Evolutionary conservation across 2,113 vertebrate species (phyloP).

Genomic region (Corydoras sp.): DNA sequence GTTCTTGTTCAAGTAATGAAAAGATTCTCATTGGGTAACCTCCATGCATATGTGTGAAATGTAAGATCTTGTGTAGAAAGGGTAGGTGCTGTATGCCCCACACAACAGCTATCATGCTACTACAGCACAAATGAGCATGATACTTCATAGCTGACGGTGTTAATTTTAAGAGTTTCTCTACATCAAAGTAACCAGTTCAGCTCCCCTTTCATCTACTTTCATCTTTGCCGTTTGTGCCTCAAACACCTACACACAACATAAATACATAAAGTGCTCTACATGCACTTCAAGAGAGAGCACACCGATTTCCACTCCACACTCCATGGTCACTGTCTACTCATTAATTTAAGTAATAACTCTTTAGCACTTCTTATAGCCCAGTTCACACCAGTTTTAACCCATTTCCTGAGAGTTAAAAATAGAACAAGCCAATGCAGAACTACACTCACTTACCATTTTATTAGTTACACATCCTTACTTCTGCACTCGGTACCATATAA

Average conservation of each 20-base stretch:
- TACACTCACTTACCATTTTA: too few species aligned
- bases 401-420: background rate
- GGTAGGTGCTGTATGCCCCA: too few species aligned
- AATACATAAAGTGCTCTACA: background rate
- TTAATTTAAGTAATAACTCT: background rate
- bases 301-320: background rate
- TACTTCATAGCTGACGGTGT: too few species aligned
- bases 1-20: too few species aligned
- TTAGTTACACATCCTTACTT: too few species aligned
- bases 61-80: too few species aligned
- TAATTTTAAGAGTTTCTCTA: background rate
- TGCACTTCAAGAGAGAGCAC: background rate
- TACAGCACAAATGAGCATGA: too few species aligned
- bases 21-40: too few species aligned
- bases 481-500: too few species aligned
- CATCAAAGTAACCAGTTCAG: background rate
- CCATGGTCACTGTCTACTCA: background rate
- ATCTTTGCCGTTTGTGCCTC: background rate
- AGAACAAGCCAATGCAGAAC: too few species aligned
- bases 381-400: slow-evolving; percentile 11
- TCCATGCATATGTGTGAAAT: too few species aligned
- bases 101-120: too few species aligned
- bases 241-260: background rate
- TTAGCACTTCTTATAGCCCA: slow-evolving; percentile 16
- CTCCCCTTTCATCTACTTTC: background rate